These are phyloP conservation scores for Psilopsiagon aymara DNA, from an alignment of 2,113 vertebrate genomes.

Conservation along the genomic window DNA sequence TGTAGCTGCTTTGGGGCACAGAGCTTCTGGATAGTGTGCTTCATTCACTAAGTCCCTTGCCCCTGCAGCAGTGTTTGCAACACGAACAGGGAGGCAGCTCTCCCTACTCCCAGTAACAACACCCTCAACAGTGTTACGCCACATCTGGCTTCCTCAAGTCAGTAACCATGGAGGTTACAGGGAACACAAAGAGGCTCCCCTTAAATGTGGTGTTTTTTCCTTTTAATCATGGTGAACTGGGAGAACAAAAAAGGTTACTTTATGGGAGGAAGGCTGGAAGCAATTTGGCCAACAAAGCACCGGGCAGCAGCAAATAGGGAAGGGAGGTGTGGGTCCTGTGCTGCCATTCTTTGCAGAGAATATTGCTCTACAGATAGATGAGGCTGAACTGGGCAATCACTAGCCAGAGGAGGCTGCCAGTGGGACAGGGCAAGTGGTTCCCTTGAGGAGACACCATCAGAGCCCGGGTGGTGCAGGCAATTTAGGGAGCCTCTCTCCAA, in stretches of 20 bases:
- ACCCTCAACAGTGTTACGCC: rapidly evolving
- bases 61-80: background rate
- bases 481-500: background rate
- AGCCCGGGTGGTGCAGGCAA: rapidly evolving
- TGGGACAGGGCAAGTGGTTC: background rate
- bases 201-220: background rate
- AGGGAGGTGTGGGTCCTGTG: background rate
- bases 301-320: background rate
- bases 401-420: background rate
- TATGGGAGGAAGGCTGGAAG: background rate
- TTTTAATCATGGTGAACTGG: background rate
- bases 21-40: background rate
- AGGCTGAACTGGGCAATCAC: background rate
- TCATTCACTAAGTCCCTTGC: background rate
- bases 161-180: background rate
- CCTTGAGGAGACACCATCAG: background rate
- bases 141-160: background rate
- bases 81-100: background rate
- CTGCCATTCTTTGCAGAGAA: background rate
- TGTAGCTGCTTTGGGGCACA: background rate
- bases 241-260: background rate
- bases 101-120: background rate
- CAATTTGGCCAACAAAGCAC: background rate
- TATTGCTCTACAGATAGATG: rapidly evolving
- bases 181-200: background rate